A percentile compares a stretch with the other conserved stretches of the same genome.
These are phyloP conservation scores for Pollicipes pollicipes DNA, from an alignment of 1,140 invertebrate species.

Conservation along the genomic window DNA sequence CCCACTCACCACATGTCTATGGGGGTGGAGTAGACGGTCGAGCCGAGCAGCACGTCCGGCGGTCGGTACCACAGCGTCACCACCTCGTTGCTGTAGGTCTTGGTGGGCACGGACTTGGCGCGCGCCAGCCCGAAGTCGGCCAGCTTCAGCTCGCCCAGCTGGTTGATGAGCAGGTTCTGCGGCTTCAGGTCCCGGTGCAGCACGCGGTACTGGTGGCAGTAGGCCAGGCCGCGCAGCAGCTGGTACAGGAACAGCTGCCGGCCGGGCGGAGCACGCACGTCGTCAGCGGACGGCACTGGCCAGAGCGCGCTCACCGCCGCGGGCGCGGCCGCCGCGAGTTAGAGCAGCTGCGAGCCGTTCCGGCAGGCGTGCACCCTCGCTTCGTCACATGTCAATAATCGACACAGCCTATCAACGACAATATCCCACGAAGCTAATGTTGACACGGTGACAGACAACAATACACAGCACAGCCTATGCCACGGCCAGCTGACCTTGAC, in stretches of 20 bases:
- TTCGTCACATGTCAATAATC: too few relatives aligned
- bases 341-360: too few relatives aligned
- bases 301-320: too few relatives aligned
- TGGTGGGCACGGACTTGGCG: slow-evolving; percentile 52
- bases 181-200: slow-evolving; percentile 53
- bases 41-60: slow-evolving; percentile 49
- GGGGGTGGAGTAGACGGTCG: slow-evolving; percentile 46
- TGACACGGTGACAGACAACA: too few relatives aligned
- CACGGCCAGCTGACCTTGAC: slow-evolving; percentile 44
- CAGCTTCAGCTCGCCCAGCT: slow-evolving; percentile 45
- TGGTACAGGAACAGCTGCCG: slow-evolving; percentile 47
- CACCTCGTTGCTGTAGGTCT: slow-evolving; percentile 57
- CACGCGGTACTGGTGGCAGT: slow-evolving; percentile 45
- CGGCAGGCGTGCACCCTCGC: too few relatives aligned
- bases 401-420: too few relatives aligned
- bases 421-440: too few relatives aligned
- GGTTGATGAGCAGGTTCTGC: slow-evolving; percentile 51
- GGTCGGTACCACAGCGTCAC: slow-evolving; percentile 58
- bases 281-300: too few relatives aligned
- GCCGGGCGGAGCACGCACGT: too few relatives aligned
- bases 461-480: too few relatives aligned
- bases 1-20: slow-evolving; percentile 48
- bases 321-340: too few relatives aligned
- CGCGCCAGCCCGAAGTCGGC: slow-evolving; percentile 40
- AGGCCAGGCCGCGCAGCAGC: slow-evolving; percentile 44